phyloP scores from a whole-genome alignment of 1,140 invertebrate species.

The Neodiprion virginianus region DNA sequence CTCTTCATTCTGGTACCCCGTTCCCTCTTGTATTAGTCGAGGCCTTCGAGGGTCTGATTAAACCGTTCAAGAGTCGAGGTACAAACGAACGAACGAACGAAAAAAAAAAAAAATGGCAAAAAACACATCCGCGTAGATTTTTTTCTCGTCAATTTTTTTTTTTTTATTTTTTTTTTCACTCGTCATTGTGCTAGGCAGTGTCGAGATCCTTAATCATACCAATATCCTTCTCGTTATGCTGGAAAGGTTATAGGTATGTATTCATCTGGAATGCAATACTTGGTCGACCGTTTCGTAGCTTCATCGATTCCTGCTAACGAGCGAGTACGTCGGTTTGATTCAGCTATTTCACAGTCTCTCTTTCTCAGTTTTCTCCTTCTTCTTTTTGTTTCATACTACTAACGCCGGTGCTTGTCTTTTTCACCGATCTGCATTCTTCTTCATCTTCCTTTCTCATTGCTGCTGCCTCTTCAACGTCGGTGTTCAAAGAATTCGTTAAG shows the following conservation, averaged over 20 bases:
- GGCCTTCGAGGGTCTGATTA: no score
- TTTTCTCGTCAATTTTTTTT: background rate
- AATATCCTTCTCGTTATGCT: slow-evolving; percentile 1
- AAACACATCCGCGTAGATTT: background rate
- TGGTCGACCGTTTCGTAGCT: background rate
- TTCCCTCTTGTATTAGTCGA: no score
- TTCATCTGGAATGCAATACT: background rate
- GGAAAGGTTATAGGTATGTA: background rate
- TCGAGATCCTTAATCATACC: slow-evolving; percentile 1
- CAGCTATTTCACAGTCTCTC: background rate
- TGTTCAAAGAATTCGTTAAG: no score
- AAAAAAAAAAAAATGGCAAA: no score
- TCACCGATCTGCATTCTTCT: no score
- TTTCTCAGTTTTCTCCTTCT: background rate
- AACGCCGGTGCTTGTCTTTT: no score
- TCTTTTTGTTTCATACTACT: background rate
- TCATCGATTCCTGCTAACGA: background rate
- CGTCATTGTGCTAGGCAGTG: background rate
- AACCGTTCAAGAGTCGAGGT: no score
- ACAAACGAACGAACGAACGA: no score
- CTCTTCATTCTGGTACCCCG: slow-evolving; percentile 31
- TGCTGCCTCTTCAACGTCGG: no score
- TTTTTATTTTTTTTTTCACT: background rate
- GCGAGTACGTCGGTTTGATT: background rate
- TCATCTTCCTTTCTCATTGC: no score